These are phyloP conservation scores for Gadopsis marmoratus DNA, from an alignment of 2,797 vertebrate species.

Conservation along the genomic window DNA sequence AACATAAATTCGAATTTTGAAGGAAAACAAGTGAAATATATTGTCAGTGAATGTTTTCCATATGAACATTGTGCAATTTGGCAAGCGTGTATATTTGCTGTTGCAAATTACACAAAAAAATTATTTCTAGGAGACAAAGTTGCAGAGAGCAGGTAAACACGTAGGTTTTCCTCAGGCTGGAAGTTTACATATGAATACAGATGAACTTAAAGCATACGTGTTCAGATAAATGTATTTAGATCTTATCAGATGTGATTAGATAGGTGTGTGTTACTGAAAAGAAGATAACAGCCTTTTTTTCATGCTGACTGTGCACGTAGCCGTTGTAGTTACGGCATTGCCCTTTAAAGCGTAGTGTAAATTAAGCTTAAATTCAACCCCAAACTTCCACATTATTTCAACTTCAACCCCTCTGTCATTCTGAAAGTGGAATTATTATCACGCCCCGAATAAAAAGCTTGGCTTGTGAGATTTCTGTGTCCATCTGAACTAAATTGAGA, in stretches of 20 bases:
- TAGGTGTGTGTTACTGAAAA: too few relatives aligned
- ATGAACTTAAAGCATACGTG: neutral
- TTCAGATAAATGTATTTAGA: neutral
- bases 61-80: neutral
- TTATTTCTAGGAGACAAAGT: neutral
- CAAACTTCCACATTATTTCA: neutral
- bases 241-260: neutral
- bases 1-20: neutral
- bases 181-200: neutral
- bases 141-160: neutral
- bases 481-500: constrained; percentile 33
- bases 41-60: neutral
- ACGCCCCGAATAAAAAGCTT: neutral
- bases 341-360: neutral
- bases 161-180: neutral
- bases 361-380: neutral
- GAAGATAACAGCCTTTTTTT: too few relatives aligned
- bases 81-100: neutral
- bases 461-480: constrained; percentile 19
- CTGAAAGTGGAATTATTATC: constrained; percentile 3
- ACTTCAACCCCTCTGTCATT: neutral
- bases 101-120: neutral
- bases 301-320: neutral
- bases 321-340: neutral
- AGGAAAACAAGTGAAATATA: neutral